Evolutionary conservation across 2,113 vertebrate species (phyloP), one percentile per base, ranked within the genome.

Genomic region (Dipodomys ordii): DNA sequence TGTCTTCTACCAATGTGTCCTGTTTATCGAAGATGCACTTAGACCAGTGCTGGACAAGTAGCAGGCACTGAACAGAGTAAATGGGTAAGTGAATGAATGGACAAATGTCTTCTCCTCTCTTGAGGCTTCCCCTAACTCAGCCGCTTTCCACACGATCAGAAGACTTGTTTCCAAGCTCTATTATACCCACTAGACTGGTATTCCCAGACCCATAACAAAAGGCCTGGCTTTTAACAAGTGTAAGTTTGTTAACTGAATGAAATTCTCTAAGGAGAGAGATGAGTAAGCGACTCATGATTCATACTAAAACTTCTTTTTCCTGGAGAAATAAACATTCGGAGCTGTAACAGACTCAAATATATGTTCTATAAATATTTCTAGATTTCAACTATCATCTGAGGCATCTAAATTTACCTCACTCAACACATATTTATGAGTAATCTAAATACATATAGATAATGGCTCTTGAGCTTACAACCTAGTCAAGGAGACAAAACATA

Each of bases 371-470:
- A 96, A 96, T 96, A 97, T 72, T 79, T 94, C 92, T 84, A 96
- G 87, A 82, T 95, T 95, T 94, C 92, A 96, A 88, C 62, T 62
- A 92, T 91, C 88, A 95, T 93, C 28, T 28, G 64, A 93, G 62
- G 82, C 60, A 90, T 93, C 92, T 97, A 97, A 92, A 94, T 95
- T 95, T 96, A 95, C 94, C 62, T 95, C 80, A 94, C 91, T 94
- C 95, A 94, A 93, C 94, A 97, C 73, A 87, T 96, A 95, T 82
- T 96, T 96, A 92, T 79, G 28, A 94, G 78, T 91, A 95, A 93
- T 94, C 89, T 96, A 94, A 96, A 96, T 85, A 95, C 57, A 77
- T 87, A 96, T 6, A 57, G 79, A 94, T 88, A 92, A 96, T 49
- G n/a, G 71, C 57, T 92, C 30, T 80, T 90, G 23, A 95, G 82